A percentile compares a stretch with the other conserved stretches of the same genome.
These are phyloP conservation scores for Hystrix brachyura DNA, from an alignment of 2,113 vertebrate species.

Conservation along the genomic window DNA sequence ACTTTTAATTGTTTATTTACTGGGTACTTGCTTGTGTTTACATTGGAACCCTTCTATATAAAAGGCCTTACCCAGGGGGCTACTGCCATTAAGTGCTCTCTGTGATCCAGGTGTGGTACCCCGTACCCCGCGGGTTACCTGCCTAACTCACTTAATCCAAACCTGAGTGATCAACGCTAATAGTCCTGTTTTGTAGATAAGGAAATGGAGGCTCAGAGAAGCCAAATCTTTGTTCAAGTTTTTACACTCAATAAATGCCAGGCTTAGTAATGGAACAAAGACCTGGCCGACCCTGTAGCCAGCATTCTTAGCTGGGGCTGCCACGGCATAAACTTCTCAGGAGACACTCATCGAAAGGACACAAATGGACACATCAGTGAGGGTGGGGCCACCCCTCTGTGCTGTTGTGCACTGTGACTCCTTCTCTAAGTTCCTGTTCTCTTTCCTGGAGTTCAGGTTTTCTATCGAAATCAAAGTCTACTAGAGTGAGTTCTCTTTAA, in stretches of 20 bases:
- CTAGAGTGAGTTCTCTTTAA: not conserved
- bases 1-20: not conserved
- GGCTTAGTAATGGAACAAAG: not conserved
- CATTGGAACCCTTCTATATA: not conserved
- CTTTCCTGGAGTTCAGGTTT: not conserved
- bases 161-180: not conserved
- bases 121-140: not conserved
- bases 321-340: no score
- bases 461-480: not conserved
- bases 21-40: not conserved
- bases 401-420: no score
- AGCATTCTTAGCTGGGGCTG: not conserved
- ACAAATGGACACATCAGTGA: accelerated
- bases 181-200: not conserved
- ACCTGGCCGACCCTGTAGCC: not conserved
- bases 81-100: not conserved
- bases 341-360: not conserved
- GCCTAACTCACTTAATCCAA: not conserved
- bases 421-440: not conserved
- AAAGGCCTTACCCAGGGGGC: not conserved
- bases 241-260: not conserved
- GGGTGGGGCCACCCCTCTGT: not conserved
- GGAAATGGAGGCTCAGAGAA: not conserved
- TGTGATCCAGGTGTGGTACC: not conserved
- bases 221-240: not conserved